These are phyloP conservation scores for Aurelia coerulea DNA, from an alignment of 30 jellyfish, hydroid and myxozoan genomes.

Conservation along the genomic window DNA sequence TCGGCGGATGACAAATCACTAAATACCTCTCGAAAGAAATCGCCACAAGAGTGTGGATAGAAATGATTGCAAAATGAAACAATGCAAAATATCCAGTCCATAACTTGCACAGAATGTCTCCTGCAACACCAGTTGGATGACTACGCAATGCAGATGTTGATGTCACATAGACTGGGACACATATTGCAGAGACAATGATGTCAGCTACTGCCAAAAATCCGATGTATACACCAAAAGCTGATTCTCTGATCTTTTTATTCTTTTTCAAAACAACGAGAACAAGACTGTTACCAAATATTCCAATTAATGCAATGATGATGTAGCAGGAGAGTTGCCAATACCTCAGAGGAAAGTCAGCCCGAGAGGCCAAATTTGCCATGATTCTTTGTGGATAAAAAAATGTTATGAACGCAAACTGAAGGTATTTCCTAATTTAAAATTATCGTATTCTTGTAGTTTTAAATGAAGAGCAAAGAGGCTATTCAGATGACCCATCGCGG, in stretches of 20 bases:
- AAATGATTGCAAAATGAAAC: too few relatives aligned
- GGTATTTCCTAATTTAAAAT: too few relatives aligned
- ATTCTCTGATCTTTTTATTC: slow-evolving; percentile 15
- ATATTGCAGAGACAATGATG: slow-evolving; percentile 18
- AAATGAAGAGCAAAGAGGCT: too few relatives aligned
- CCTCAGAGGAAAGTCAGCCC: slow-evolving; percentile 37
- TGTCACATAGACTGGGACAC: slow-evolving; percentile 51
- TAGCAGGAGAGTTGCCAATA: slow-evolving; percentile 42
- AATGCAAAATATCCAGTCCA: slow-evolving; percentile 32
- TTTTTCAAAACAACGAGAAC: slow-evolving; percentile 14
- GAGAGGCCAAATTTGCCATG: not conserved
- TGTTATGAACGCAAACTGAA: too few relatives aligned
- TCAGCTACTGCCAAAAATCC: slow-evolving; percentile 57
- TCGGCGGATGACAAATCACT: slow-evolving; percentile 36
- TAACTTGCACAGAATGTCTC: slow-evolving; percentile 49
- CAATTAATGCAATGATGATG: slow-evolving; percentile 26
- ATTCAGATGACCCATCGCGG: too few relatives aligned
- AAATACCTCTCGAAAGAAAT: slow-evolving; percentile 42
- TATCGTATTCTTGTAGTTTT: too few relatives aligned
- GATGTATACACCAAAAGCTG: slow-evolving; percentile 58
- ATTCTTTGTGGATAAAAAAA: too few relatives aligned
- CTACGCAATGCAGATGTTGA: slow-evolving; percentile 27
- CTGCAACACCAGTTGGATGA: slow-evolving; percentile 55
- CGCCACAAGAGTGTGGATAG: not conserved
- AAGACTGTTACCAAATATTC: slow-evolving; percentile 43